A percentile compares a stretch with the other conserved stretches of the same genome.
Evolutionary conservation across 2,113 vertebrate species (phyloP).

Genomic region (Amphiprion ocellaris): DNA sequence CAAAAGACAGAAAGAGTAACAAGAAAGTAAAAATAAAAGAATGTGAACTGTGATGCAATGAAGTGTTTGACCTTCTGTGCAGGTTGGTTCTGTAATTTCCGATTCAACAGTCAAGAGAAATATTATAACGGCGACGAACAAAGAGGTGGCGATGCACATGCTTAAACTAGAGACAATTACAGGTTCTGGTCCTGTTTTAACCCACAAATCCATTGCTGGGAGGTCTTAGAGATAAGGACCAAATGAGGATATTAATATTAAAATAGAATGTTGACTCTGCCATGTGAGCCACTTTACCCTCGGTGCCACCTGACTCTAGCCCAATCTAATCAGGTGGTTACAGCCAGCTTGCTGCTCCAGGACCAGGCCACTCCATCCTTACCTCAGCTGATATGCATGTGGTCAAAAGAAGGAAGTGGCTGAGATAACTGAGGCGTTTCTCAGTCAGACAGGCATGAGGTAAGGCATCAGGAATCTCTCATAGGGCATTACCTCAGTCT

Average conservation of each 20-base stretch:
- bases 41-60: too few species aligned
- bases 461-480: constrained; percentile 79
- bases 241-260: constrained; percentile 49
- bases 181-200: neutral
- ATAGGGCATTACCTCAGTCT: constrained; percentile 76
- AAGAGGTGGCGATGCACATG: constrained; percentile 8
- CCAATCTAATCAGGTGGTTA: constrained; percentile 77
- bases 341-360: constrained; percentile 33
- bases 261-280: constrained; percentile 66
- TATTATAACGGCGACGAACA: constrained; percentile 12
- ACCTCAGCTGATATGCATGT: constrained; percentile 81
- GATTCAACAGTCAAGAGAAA: constrained; percentile 16
- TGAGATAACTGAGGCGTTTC: constrained; percentile 77
- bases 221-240: constrained; percentile 42
- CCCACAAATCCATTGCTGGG: neutral
- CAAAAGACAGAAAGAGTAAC: neutral
- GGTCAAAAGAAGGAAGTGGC: constrained; percentile 81
- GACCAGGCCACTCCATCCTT: constrained; percentile 62
- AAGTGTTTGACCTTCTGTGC: neutral
- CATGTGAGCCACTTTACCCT: constrained; percentile 50
- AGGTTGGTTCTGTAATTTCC: constrained; percentile 18
- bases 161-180: constrained; percentile 4
- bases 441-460: constrained; percentile 73
- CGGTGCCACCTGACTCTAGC: constrained; percentile 53
- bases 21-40: constrained; percentile 2